Percentiles rank a stretch among this genome's conserved stretches.
phyloP scores from a whole-genome alignment of 30 jellyfish, hydroid and myxozoan genomes.

The Sanderia malayensis region DNA sequence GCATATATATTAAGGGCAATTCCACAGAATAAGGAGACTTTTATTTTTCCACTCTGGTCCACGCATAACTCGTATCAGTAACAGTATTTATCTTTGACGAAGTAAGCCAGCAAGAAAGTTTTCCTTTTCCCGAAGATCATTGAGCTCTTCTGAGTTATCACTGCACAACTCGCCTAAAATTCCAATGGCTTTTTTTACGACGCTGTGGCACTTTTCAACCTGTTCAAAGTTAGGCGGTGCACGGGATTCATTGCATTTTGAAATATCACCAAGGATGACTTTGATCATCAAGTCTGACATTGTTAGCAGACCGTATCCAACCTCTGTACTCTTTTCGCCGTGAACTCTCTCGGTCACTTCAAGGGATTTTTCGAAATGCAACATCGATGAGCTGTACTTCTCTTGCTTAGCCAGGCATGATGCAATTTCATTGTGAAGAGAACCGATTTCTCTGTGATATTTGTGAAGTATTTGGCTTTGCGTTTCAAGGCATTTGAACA shows the following conservation, averaged over 20 bases:
- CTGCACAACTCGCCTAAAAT: conserved; percentile 3
- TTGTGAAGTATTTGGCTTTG: conserved; percentile 34
- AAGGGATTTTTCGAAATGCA: conserved; percentile 46
- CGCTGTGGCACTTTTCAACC: conserved; percentile 14
- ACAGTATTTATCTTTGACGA: background rate
- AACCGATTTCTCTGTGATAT: conserved; percentile 36
- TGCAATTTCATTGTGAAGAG: conserved; percentile 62
- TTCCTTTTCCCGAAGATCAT: conserved; percentile 25
- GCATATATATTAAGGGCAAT: too few species aligned
- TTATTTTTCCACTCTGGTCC: too few species aligned
- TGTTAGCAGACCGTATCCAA: conserved; percentile 66
- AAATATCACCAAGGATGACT: conserved; percentile 22
- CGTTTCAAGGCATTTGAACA: conserved; percentile 33
- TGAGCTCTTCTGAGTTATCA: conserved; percentile 5
- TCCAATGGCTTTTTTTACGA: conserved; percentile 28
- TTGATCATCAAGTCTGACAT: conserved; percentile 65
- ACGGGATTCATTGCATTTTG: conserved; percentile 1
- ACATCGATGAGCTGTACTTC: conserved; percentile 33
- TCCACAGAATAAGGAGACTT: too few species aligned
- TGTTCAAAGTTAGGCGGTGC: conserved; percentile 1
- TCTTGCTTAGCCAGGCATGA: conserved; percentile 49
- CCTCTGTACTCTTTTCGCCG: conserved; percentile 82
- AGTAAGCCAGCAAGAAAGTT: conserved; percentile 7
- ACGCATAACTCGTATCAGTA: too few species aligned
- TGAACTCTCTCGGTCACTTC: conserved; percentile 13